Base-by-base conservation (phyloP, 1,140 invertebrate species). In the Drosophila kurseongensis region DNA sequence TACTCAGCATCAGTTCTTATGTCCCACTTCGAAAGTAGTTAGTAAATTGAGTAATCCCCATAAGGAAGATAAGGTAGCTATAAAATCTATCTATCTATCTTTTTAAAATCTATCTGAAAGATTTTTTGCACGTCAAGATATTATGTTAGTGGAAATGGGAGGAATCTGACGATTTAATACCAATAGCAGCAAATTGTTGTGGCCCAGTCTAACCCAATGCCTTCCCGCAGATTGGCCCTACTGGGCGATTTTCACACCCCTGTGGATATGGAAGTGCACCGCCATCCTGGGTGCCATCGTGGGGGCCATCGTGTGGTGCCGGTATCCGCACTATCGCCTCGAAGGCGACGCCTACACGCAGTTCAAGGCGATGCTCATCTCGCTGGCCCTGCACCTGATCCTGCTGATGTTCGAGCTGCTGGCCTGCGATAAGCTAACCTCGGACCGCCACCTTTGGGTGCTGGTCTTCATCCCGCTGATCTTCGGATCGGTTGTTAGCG, bases 291-390 rank as follows among this genome's bases (percentile, higher is more conserved):
- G 98, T 68, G 97, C 98, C 44, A 94, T 96, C 55, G 94, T 98
- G 40, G 98, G 98, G 32, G 98, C 97, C 80, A 97, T 97, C 90
- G 96, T 99, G 5, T 99, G 98, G 98, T 98, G 97, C 95, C 95
- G 96, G 83, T 96, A 98, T 94, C 98, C 98, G 40, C 97, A 98
- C 85, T 97, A 97, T 92, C 97, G 98, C 91, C 93, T 98, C 58
- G 98, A 99, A 94, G 97, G 97, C 74, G 97, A 98, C 94, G 97
- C 97, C 27, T 98, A 98, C 93, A 96, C 98, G 14, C 98, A 99
- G 92, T 99, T 98, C 91, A 98, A 98, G 93, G 98, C 98, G 48
- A 99, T 99, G 97, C 93, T 99, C 18, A 98, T 99, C 79, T 98
- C 97, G 58, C 94, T 98, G 75, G 97, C 97, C 32, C 94, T 99